Evolutionary conservation across 2,888 invertebrate genomes (phyloP), one percentile per base, ranked within the genome.

Genomic region (Thecophora atra): DNA sequence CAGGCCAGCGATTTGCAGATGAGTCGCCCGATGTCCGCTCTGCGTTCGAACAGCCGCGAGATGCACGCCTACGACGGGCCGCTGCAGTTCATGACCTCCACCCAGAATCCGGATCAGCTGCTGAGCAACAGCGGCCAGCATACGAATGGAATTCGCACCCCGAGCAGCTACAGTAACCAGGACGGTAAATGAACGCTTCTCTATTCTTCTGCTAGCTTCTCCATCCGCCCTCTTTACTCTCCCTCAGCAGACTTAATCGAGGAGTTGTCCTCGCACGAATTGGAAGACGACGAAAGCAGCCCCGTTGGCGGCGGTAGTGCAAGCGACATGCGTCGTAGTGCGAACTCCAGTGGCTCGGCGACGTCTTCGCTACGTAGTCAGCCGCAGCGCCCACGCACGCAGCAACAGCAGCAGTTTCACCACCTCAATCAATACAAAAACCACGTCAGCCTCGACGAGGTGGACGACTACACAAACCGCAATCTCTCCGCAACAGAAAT

Each of bases 1-100:
- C 94, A 94, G 83, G 94, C 94, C 8, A 95, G 95, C 72, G 95
- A 95, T 87, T 88, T 93, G 74, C 90, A 93, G 80, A 91, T 91
- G 78, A 89, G 89, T 75, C 90, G 93, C 75, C 91, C 92, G 54
- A 90, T 91, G 81, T 93, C 92, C 78, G 92, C 92, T 77, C 92
- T 94, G 86, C 88, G 93, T 67, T 91, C 92, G 82, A 89, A 87
- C 82, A 81, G 81, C 21, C 81, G 86, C 3, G 87, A 87, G 76
- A 73, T 85, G 63, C 87, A 86, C 70, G 87, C 81, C 28, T 96
- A 95, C 85, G 95, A 95, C 88, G 94, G 95, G 71, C 94, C 95
- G 77, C 90, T 95, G 89, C 94, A 95, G 87, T 95, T 92, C 86
- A 91, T 92, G 80, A 93, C 94, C 90, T 91, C 91, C 54, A 91